Conservation (phyloP, 2,888 invertebrate species). For the Drosophila imparisetae region DNA sequence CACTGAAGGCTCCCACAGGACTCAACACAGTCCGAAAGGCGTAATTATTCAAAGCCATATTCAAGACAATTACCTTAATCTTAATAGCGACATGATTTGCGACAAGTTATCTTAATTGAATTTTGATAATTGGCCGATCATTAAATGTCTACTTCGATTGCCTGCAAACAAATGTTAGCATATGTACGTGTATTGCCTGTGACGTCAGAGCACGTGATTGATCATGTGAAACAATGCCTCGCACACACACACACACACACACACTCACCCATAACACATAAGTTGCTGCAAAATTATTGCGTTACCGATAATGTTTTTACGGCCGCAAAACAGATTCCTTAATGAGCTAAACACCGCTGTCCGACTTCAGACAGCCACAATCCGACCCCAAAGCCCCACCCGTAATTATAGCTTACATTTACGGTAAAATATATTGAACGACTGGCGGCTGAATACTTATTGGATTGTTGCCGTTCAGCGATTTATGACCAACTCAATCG, state of each 20-base stretch:
- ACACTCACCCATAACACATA: conserved; percentile 17
- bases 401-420: conserved; percentile 49
- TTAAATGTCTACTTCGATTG: conserved; percentile 49
- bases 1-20: conserved; percentile 7
- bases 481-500: conserved; percentile 53
- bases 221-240: conserved; percentile 66
- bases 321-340: conserved; percentile 68
- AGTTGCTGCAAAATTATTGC: conserved; percentile 58
- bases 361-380: conserved; percentile 9
- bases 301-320: conserved; percentile 72
- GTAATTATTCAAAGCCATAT: conserved; percentile 56
- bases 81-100: conserved; percentile 62
- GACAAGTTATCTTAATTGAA: conserved; percentile 79
- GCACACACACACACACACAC: conserved; percentile 6
- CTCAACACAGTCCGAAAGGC: conserved; percentile 5
- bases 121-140: conserved; percentile 64
- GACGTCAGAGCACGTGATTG: conserved; percentile 81
- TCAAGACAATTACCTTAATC: conserved; percentile 67
- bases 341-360: conserved; percentile 54
- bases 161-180: conserved; percentile 29
- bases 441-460: conserved; percentile 7
- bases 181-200: conserved; percentile 34
- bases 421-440: conserved; percentile 3
- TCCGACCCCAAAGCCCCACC: conserved; percentile 4
- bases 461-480: conserved; percentile 17